These are phyloP conservation scores for Lasiommata megera DNA, from an alignment of 2,888 invertebrate species.

Conservation along the genomic window DNA sequence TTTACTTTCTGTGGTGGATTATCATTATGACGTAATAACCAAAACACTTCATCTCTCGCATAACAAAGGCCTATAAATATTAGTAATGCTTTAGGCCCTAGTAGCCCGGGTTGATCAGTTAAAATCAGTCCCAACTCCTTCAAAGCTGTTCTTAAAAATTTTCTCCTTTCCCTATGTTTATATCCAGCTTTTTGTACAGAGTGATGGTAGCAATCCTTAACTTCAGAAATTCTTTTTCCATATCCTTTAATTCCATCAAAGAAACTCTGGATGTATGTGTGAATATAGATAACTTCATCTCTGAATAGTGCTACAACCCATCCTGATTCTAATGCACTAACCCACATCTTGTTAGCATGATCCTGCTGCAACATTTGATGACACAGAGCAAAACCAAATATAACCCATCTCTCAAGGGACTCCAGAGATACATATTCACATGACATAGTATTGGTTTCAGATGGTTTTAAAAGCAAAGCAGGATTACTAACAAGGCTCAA, in stretches of 20 bases:
- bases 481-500: constrained; percentile 97
- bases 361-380: constrained; percentile 93
- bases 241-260: constrained; percentile 98
- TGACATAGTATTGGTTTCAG: constrained; percentile 97
- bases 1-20: constrained; percentile 96
- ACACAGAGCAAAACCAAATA: constrained; percentile 95
- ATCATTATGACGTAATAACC: constrained; percentile 97
- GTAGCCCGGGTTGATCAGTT: constrained; percentile 97
- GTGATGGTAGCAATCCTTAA: constrained; percentile 96
- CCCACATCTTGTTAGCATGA: constrained; percentile 94
- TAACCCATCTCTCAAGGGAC: constrained; percentile 97
- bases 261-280: constrained; percentile 94
- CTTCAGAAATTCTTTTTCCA: constrained; percentile 94
- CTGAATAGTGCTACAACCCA: constrained; percentile 97
- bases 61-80: constrained; percentile 98
- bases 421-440: constrained; percentile 98
- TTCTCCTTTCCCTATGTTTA: constrained; percentile 96
- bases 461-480: constrained; percentile 95
- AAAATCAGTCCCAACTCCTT: constrained; percentile 97
- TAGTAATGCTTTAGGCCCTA: constrained; percentile 98
- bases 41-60: constrained; percentile 97
- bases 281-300: constrained; percentile 98
- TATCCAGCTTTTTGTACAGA: constrained; percentile 95
- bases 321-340: constrained; percentile 93
- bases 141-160: constrained; percentile 96